Percentiles rank a stretch among this genome's conserved stretches.
Evolutionary conservation across 2,888 invertebrate genomes (phyloP).

Genomic region (Drosophila acutilabella): DNA sequence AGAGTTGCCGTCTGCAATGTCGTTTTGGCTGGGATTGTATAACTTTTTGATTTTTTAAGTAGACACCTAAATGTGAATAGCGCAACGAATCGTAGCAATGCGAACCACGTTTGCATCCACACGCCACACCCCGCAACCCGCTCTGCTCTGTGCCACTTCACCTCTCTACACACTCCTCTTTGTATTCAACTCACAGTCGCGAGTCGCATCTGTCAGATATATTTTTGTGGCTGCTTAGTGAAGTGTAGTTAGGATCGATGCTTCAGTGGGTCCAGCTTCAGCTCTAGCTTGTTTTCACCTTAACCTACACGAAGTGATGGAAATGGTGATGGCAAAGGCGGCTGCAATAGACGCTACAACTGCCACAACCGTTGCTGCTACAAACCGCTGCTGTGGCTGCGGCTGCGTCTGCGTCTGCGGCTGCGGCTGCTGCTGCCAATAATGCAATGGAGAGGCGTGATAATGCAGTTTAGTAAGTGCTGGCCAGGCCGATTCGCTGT

Average conservation of each 20-base stretch:
- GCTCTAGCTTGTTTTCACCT: constrained; percentile 73
- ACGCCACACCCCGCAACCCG: neutral
- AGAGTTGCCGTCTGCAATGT: constrained; percentile 53
- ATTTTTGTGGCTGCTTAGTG: constrained; percentile 78
- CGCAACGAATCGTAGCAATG: constrained; percentile 78
- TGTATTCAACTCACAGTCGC: constrained; percentile 53
- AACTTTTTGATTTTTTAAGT: constrained; percentile 79
- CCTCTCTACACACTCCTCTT: neutral
- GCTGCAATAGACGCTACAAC: constrained; percentile 14
- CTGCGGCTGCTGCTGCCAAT: constrained; percentile 67
- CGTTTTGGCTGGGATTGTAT: constrained; percentile 70
- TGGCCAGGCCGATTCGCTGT: constrained; percentile 45
- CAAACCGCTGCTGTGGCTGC: constrained; percentile 49
- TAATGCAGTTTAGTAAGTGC: constrained; percentile 81
- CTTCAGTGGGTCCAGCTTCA: constrained; percentile 44
- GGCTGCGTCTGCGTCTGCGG: constrained; percentile 18
- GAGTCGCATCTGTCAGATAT: constrained; percentile 80
- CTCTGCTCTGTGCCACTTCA: neutral
- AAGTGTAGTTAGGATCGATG: constrained; percentile 78
- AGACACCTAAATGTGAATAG: constrained; percentile 81
- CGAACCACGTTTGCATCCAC: constrained; percentile 50
- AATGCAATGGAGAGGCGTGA: constrained; percentile 80
- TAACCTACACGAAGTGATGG: constrained; percentile 65
- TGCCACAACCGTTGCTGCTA: neutral
- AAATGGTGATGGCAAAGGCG: constrained; percentile 56